These are phyloP conservation scores for Thereva unica DNA, from an alignment of 2,888 invertebrate genomes.

Conservation along the genomic window DNA sequence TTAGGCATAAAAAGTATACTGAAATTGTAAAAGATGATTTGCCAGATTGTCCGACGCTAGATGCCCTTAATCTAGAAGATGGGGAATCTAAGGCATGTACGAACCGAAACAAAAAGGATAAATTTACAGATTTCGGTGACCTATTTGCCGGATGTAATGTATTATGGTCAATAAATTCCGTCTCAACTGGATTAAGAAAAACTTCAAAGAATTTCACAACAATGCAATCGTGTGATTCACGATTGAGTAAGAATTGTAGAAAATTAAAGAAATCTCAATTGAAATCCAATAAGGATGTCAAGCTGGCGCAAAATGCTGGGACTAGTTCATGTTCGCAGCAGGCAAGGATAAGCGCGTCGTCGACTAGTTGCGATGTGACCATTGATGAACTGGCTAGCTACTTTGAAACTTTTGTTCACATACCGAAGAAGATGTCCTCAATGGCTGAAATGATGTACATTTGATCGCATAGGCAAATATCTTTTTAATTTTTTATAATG, in stretches of 20 bases:
- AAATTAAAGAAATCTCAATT: slow-evolving; percentile 28
- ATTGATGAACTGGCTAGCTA: slow-evolving; percentile 95
- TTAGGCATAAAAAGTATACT: not conserved
- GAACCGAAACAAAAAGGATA: not conserved
- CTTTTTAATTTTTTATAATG: slow-evolving; percentile 7
- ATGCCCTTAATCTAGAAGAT: slow-evolving; percentile 34
- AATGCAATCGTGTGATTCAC: slow-evolving; percentile 43
- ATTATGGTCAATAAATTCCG: not conserved
- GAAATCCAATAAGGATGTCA: slow-evolving; percentile 10
- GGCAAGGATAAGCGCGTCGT: slow-evolving; percentile 61
- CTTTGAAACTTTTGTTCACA: slow-evolving; percentile 93
- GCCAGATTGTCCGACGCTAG: slow-evolving; percentile 35
- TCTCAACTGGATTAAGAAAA: slow-evolving; percentile 4
- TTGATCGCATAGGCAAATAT: slow-evolving; percentile 57
- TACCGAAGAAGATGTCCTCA: slow-evolving; percentile 96
- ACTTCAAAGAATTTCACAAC: slow-evolving; percentile 46
- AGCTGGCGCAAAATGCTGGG: slow-evolving; percentile 29
- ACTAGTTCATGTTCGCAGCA: slow-evolving; percentile 70
- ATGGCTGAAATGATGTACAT: slow-evolving; percentile 99
- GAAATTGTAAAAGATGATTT: slow-evolving; percentile 1
- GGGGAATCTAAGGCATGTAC: not conserved
- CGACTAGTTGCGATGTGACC: slow-evolving; percentile 73
- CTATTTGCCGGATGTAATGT: slow-evolving; percentile 1
- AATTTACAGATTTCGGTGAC: not conserved
- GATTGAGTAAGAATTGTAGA: slow-evolving; percentile 15